A percentile compares a stretch with the other conserved stretches of the same genome.
Conservation (phyloP, 23 tunicate species). For the Trididemnum miniatum region DNA sequence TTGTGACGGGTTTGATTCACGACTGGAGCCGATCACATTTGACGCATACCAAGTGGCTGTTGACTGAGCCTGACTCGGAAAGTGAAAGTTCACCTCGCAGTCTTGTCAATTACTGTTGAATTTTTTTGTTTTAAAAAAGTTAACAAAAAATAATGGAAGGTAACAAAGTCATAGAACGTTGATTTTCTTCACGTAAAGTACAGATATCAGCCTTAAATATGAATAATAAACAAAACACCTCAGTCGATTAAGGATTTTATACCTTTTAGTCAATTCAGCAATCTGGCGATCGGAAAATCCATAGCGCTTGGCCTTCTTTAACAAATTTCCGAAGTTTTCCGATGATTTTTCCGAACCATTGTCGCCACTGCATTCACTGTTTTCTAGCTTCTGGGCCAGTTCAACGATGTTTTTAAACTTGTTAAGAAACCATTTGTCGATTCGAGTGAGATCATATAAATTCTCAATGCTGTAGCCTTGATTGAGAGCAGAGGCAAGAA, state of each 20-base stretch:
- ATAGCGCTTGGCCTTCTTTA: conserved; percentile 53
- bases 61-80: too few species aligned
- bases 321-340: conserved; percentile 5
- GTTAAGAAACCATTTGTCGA: conserved; percentile 87
- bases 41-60: too few species aligned
- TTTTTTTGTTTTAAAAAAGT: too few species aligned
- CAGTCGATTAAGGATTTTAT: neutral
- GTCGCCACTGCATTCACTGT: neutral
- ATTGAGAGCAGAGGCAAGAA: conserved; percentile 79
- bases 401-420: conserved; percentile 77
- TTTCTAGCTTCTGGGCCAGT: conserved; percentile 52
- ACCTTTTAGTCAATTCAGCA: conserved; percentile 52
- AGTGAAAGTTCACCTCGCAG: too few species aligned
- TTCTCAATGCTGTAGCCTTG: conserved; percentile 66
- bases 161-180: too few species aligned
- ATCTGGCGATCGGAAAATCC: conserved; percentile 93
- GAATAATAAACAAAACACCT: too few species aligned
- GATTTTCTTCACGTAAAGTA: too few species aligned
- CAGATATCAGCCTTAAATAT: too few species aligned
- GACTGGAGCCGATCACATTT: too few species aligned
- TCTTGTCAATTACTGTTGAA: too few species aligned
- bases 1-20: too few species aligned
- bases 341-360: neutral
- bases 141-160: too few species aligned
- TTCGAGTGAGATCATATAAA: conserved; percentile 71